Conservation (phyloP, 2,888 invertebrate genomes). For the Pherbina coryleti region DNA sequence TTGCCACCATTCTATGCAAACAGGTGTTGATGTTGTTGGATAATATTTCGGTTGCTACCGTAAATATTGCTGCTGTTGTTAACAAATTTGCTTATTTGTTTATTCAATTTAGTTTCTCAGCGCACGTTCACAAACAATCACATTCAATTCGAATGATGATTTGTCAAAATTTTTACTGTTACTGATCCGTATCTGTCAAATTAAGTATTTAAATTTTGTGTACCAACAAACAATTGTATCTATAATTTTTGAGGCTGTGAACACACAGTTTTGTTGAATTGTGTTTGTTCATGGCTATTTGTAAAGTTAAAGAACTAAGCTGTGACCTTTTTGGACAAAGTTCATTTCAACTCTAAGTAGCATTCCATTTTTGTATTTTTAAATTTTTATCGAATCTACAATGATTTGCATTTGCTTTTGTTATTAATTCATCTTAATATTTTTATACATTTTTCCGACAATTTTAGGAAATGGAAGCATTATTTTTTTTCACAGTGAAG, state of each 20-base stretch:
- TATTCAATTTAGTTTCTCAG: neutral
- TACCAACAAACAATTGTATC: conserved; percentile 37
- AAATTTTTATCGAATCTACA: no score
- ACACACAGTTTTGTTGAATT: neutral
- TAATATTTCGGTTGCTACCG: neutral
- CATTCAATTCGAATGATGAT: neutral
- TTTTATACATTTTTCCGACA: no score
- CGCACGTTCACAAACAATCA: conserved; percentile 3
- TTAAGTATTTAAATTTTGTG: conserved; percentile 22
- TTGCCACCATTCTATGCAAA: neutral
- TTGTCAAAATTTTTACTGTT: neutral
- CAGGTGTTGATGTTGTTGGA: neutral
- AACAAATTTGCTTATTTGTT: conserved; percentile 7
- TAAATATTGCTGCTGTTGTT: neutral
- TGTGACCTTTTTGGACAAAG: no score
- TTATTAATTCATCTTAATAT: no score
- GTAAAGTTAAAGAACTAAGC: neutral
- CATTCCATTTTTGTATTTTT: no score
- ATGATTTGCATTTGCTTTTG: no score
- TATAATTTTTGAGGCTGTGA: no score
- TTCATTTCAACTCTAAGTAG: no score
- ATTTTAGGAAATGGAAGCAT: no score
- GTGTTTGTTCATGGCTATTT: neutral
- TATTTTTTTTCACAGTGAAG: no score
- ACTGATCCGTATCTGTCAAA: conserved; percentile 21